Evolutionary conservation across 2,888 invertebrate species (phyloP).

Genomic region (Drosophila mettleri): DNA sequence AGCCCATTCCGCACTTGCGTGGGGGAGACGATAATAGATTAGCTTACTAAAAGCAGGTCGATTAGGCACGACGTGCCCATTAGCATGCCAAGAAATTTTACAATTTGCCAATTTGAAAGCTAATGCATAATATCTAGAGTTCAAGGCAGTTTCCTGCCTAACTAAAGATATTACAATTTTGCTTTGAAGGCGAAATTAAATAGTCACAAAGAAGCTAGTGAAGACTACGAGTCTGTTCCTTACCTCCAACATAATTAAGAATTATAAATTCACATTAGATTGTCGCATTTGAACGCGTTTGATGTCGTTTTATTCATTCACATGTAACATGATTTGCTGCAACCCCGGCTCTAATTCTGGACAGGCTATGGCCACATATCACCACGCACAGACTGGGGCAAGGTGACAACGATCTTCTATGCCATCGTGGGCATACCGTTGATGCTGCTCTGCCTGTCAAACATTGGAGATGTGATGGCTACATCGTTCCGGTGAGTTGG

Average conservation of each 20-base stretch:
- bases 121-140: constrained; percentile 20
- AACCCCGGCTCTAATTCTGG: constrained; percentile 38
- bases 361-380: constrained; percentile 97
- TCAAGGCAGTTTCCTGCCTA: constrained; percentile 57
- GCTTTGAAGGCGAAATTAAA: background rate
- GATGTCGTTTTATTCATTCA: constrained; percentile 11
- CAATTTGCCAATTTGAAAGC: constrained; percentile 18
- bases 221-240: background rate
- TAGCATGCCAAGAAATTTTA: constrained; percentile 54
- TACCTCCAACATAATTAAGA: background rate
- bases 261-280: background rate
- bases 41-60: constrained; percentile 27
- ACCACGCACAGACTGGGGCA: constrained; percentile 96
- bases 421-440: constrained; percentile 97
- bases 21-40: constrained; percentile 55
- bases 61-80: constrained; percentile 54
- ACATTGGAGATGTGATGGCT: constrained; percentile 97
- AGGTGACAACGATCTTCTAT: constrained; percentile 97
- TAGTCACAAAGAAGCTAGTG: too few species aligned
- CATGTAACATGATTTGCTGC: constrained; percentile 16
- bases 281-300: background rate
- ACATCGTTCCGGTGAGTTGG: constrained; percentile 91
- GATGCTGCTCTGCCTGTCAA: constrained; percentile 97
- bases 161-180: too few species aligned
- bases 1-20: constrained; percentile 42